Percentiles rank a stretch among this genome's conserved stretches.
These are phyloP conservation scores for Morpho helenor DNA, from an alignment of 2,888 invertebrate genomes.

Conservation along the genomic window DNA sequence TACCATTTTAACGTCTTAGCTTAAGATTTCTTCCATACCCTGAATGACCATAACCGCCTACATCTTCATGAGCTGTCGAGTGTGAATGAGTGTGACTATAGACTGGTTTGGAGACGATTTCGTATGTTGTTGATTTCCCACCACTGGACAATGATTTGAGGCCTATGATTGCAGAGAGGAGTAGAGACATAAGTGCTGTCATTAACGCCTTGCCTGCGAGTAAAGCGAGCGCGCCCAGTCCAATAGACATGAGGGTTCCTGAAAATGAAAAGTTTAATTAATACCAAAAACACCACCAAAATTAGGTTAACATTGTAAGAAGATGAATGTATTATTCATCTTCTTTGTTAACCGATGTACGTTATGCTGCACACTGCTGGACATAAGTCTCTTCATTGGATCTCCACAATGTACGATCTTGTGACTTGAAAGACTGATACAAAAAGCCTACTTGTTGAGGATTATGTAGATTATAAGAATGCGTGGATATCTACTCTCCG, in stretches of 20 bases:
- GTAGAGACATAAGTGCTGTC: slow-evolving; percentile 88
- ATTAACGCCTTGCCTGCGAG: slow-evolving; percentile 92
- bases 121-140: slow-evolving; percentile 87
- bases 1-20: slow-evolving; percentile 37
- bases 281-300: too few relatives aligned
- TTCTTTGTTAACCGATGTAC: too few relatives aligned
- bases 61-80: slow-evolving; percentile 80
- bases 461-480: too few relatives aligned
- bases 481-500: too few relatives aligned
- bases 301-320: too few relatives aligned
- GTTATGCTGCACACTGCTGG: too few relatives aligned
- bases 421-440: too few relatives aligned
- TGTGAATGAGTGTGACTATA: slow-evolving; percentile 83
- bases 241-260: slow-evolving; percentile 86
- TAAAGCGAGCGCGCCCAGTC: slow-evolving; percentile 85
- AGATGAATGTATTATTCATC: too few relatives aligned
- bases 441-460: too few relatives aligned
- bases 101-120: slow-evolving; percentile 90
- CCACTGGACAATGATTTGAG: slow-evolving; percentile 85
- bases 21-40: slow-evolving; percentile 72
- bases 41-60: slow-evolving; percentile 74
- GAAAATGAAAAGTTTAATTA: slow-evolving; percentile 67
- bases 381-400: too few relatives aligned
- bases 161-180: slow-evolving; percentile 87
- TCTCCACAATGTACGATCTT: too few relatives aligned